Evolutionary conservation across 2,888 invertebrate species (phyloP), one percentile per base, ranked within the genome.

Genomic region (Agriopis aurantiaria): DNA sequence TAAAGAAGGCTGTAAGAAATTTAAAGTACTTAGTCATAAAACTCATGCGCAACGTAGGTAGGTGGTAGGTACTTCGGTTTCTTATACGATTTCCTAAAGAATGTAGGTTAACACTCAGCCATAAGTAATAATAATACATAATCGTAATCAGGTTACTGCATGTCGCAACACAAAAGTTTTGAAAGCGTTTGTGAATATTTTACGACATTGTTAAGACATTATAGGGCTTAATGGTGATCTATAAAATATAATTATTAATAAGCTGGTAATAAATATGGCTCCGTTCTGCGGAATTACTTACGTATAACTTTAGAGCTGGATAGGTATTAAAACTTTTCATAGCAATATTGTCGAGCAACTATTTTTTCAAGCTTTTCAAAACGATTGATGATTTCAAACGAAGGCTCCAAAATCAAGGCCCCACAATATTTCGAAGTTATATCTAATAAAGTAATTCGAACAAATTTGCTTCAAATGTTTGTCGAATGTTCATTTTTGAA

Each of bases 121-220:
- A 62, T 51, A 61, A 61, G 48, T 49, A 67, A 23, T 43, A 43
- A 43, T 43, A 43, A 8, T 12, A 33, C 43, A 41, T 23, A 62
- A 51, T 56, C 45, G 52, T 56, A 23, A 56, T 49, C 51, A 43
- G 51, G 51, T 56, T 62, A 61, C 43, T 12, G 40, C 43, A 51
- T 68, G 61, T 51, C 43, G 68, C n/a, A 68, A 68, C 45, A 23
- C 48, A 45, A 62, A 53, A 61, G 49, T 62, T 51, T 51, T 57
- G 62, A 57, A 68, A 68, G 51, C 68, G 57, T 52, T 61, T 68
- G 62, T 62, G 51, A 56, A 68, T 62, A 62, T 61, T 43, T 56
- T 56, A 62, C 46, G 58, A 61, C 45, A 67, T 67, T 66, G 66
- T 66, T 53, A 66, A 55, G 56, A 40, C 59, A 65, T 11, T 67